phyloP scores from a whole-genome alignment of 1,140 invertebrate species.

The Laupala kohalensis region DNA sequence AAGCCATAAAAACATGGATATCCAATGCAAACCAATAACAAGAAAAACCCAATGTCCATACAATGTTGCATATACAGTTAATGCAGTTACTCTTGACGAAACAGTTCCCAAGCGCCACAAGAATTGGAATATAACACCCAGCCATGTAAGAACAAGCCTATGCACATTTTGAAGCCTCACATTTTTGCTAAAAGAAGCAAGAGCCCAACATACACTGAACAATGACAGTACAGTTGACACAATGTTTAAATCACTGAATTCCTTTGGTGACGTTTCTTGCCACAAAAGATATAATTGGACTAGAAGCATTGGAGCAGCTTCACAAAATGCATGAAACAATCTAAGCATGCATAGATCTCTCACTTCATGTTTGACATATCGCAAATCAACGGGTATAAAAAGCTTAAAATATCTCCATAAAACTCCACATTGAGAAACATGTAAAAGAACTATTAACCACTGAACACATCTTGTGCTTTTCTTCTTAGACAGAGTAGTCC shows the following conservation, averaged over 20 bases:
- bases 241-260: conserved; percentile 60
- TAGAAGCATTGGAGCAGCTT: conserved; percentile 75
- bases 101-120: conserved; percentile 63
- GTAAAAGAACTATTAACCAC: conserved; percentile 38
- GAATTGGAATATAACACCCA: conserved; percentile 71
- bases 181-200: conserved; percentile 82
- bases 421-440: conserved; percentile 67
- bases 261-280: conserved; percentile 29
- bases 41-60: conserved; percentile 74
- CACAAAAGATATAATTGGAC: conserved; percentile 65
- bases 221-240: conserved; percentile 70
- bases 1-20: conserved; percentile 74
- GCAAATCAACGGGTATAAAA: conserved; percentile 70
- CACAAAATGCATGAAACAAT: conserved; percentile 72
- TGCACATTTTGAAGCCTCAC: conserved; percentile 68
- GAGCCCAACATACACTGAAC: conserved; percentile 77
- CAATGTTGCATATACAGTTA: conserved; percentile 72
- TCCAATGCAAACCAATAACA: conserved; percentile 65
- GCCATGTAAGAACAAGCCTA: conserved; percentile 71
- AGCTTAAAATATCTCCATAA: conserved; percentile 81
- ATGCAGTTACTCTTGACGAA: conserved; percentile 59
- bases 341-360: conserved; percentile 62
- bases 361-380: conserved; percentile 67
- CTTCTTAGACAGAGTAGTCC: conserved; percentile 11
- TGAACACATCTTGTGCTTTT: conserved; percentile 5